Evolutionary conservation across 2,113 vertebrate species (phyloP), one percentile per base, ranked within the genome.

Genomic region (Petromus typicus): DNA sequence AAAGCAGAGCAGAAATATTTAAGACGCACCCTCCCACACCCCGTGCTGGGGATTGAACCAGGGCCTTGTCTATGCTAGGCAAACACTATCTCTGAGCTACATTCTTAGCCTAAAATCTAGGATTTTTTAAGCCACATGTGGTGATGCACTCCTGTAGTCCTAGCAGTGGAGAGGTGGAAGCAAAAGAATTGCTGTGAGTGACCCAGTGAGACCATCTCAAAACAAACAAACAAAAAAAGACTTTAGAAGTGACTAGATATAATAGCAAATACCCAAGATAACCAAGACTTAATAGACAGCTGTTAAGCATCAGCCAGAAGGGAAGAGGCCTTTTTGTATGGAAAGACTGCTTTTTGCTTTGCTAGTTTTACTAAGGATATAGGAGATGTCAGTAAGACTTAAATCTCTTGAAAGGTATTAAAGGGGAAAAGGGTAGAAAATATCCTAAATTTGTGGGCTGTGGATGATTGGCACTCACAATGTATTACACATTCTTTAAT

Each of bases 281-380:
- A 73, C 57, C 66, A 82, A 73, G 34, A n/a, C 45, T 96, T 94
- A 14, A 64, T 61, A 61, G 57, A 78, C 93, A 45, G 37, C 22
- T 80, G 17, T 84, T 84, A 91, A 84, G 17, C 43, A 18, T 40
- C 25, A 71, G n/a, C 54, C 16, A 57, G 85, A 92, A 45, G 78
- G 10, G 7, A 43, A n/a, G 20, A 22, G 51, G 37, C 18, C 27
- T 66, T 81, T 76, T 40, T 89, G 14, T 89, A 6, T 92, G 69
- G 86, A 81, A 86, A 88, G 83, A 32, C 34, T 66, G 32, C 71
- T 96, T 34, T 90, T 92, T 57, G 27, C 18, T 93, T 90, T 80
- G 40, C n/a, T 51, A 34, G 34, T 94, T 86, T 89, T 88, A 37
- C 63, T 56, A 90, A 93, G 82, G 83, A 66, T 78, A 59, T 84